Base-by-base conservation (phyloP, 2,797 vertebrate species). In the Anguilla obscura region DNA sequence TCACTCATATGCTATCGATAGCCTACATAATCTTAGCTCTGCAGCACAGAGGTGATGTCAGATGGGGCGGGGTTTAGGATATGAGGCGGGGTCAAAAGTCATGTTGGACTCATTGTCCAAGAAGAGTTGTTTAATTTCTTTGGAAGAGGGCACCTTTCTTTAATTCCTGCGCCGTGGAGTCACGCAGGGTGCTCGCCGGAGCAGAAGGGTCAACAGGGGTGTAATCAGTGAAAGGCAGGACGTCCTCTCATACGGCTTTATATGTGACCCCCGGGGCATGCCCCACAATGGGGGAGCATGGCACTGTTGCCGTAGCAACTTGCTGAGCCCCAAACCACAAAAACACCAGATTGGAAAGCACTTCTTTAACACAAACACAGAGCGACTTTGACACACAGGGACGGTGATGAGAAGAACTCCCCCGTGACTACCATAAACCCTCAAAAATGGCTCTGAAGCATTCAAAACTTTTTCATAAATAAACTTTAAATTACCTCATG, bases 141-240 rank as follows among this genome's bases (percentile, higher is more conserved):
- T 91, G 88, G 27, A 90, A 45, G 66, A 87, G 54, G 90, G 91
- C 92, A 90, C 90, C 1, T 87, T 69, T 86, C 0, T 87, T 92
- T 93, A 92, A 93, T 94, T 92, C 92, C 90, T 79, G 89, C 85
- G n/a, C 91, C 90, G 88, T 93, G 92, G 90, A 93, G 92, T 94
- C 93, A 94, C 30, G 88, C 40, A 90, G 87, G 88, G 87, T 90
- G 93, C 85, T 93, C 93, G 93, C 71, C 86, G 80, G 94, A 91
- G 93, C 94, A 91, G 94, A 95, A 94, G 92, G 92, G 91, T 93
- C 93, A 94, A 88, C 7, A 0, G 33, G 87, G 76, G 83, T 89
- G 92, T 56, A 86, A 56, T 83, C 90, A 87, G 86, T 18, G 91
- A 92, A 92, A 94, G 93, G 91, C 89, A 89, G 88, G 91, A 86